Base-by-base conservation (phyloP, 2,888 invertebrate genomes). In the Brachypalpus laphriformis region DNA sequence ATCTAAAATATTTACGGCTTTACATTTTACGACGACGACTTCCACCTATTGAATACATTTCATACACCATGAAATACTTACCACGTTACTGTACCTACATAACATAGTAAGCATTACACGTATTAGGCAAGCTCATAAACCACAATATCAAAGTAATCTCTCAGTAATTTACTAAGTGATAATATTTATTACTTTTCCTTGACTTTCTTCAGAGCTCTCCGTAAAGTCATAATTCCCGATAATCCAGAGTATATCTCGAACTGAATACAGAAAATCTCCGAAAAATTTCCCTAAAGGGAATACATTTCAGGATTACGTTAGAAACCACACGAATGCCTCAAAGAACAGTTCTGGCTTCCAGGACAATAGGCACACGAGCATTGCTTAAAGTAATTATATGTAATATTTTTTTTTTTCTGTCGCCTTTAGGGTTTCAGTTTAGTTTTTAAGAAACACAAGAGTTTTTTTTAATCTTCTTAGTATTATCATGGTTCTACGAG, bases 111-210 rank as follows among this genome's bases (percentile, higher is more conserved):
- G 37, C 51, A 22, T 34, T 37, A 22, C 63, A 31, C 45, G 45
- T 45, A 45, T 31, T 40, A 47, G 28, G 63, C 14, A 25, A 49
- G 22, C 22, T 40, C 49, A 37, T 66, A 66, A 66, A 37, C 47
- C 22, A 49, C 34, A 49, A 66, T 47, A 34, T 14, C 49, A 25
- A 18, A 49, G 49, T 65, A 65, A 65, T 49, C 66, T 66, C 34
- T 22, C 22, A 66, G 51, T 66, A 66, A 66, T 51, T 66, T 66
- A 66, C 37, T 66, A 66, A 51, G 66, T 66, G 51, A 66, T 66
- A 66, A 66, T 51, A 66, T 66, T 66, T 66, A 66, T 51, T 37
- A 51, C 51, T 7, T 22, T 11, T 51, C 51, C 66, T 22, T 45
- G 6, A 9, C 51, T 37, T n/a, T 51, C 51, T n/a, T 40, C 34